Evolutionary conservation across 2,888 invertebrate genomes (phyloP).

Genomic region (Ormyrus pomaceus): DNA sequence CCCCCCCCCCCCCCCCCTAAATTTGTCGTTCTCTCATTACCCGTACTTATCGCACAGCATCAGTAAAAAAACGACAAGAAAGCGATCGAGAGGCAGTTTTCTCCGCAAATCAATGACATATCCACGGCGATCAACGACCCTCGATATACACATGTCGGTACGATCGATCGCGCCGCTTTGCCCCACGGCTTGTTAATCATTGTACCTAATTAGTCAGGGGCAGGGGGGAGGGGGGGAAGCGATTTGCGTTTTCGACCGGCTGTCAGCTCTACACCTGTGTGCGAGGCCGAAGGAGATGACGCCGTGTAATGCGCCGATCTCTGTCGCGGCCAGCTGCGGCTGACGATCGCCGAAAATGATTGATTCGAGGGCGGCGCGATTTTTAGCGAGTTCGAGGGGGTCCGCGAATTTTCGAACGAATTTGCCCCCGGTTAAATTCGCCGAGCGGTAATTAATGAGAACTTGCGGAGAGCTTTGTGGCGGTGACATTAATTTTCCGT

Average conservation of each 20-base stretch:
- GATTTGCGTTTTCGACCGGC: slow-evolving; percentile 35
- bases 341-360: slow-evolving; percentile 15
- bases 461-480: too few species aligned
- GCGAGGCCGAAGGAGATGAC: too few species aligned
- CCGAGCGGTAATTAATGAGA: too few species aligned
- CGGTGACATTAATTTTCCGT: too few species aligned
- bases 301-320: too few species aligned
- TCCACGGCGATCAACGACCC: slow-evolving; percentile 34
- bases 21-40: slow-evolving; percentile 35
- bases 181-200: slow-evolving; percentile 67
- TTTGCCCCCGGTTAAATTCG: not conserved
- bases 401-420: slow-evolving; percentile 3
- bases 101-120: slow-evolving; percentile 31
- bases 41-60: too few species aligned
- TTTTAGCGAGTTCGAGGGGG: not conserved
- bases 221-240: not conserved
- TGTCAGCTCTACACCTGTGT: not conserved
- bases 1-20: not conserved
- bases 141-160: not conserved
- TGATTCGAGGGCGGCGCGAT: slow-evolving; percentile 12
- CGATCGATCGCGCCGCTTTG: slow-evolving; percentile 55
- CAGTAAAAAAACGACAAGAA: not conserved
- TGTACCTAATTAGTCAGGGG: slow-evolving; percentile 65
- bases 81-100: not conserved
- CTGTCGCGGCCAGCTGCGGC: too few species aligned